Base-by-base conservation (phyloP, 1,140 invertebrate species). In the Lordiphosa stackelbergi region DNA sequence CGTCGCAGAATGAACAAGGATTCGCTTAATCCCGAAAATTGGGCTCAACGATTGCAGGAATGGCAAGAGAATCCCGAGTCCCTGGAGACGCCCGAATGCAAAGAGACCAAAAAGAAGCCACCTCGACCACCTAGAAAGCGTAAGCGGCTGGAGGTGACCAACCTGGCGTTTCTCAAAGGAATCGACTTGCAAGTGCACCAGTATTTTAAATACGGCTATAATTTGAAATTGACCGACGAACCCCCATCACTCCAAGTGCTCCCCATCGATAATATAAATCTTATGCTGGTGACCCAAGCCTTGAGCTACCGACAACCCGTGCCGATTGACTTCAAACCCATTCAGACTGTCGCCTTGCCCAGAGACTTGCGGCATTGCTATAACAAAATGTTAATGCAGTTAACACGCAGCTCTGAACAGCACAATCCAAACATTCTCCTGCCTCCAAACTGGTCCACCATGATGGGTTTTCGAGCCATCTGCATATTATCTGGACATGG, bases 181-280 rank as follows among this genome's bases (percentile, higher is more conserved):
- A 11, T 53, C 4, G 71, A 81, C 5, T 3, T 47, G 1, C 43
- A 68, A 2, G 34, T 59, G 3, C 66, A 69, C 37, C 54, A 87
- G 36, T 84, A 69, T 11, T 75, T 87, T 4, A 87, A 84, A 40
- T 87, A 71, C 41, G 43, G 68, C 3, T 87, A 87, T 41, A 74
- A 87, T 45, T 58, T 85, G 2, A 12, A 48, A 9, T 41, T 87
- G 12, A 48, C 24, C 1, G 24, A 42, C 3, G n/a, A 22, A 31
- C 5, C 37, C 0, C 12, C 40, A 5, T 5, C 35, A 7, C 8
- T 31, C 5, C 59, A 63, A 12, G 31, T 55, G 8, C 9, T 72
- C 2, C 77, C 72, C 0, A 51, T 13, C 5, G 42, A 66, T 5
- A 36, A 10, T 1, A n/a, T 8, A 3, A 71, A 69, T 36, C 16